Conservation (phyloP, 2,797 vertebrate species). For the Corythornis leucogaster region DNA sequence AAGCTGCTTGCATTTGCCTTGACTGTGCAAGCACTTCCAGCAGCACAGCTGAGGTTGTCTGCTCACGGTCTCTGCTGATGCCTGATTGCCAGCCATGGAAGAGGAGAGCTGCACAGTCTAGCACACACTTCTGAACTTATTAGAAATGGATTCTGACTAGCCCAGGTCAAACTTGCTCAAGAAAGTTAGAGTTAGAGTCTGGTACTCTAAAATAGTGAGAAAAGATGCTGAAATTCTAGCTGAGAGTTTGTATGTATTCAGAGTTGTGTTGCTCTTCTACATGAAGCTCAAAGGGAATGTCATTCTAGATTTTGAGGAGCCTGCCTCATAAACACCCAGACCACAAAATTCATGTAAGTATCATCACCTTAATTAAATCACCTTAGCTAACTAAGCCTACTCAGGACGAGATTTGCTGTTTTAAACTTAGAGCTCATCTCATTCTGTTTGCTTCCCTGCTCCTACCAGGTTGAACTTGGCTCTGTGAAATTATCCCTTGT, state of each 20-base stretch:
- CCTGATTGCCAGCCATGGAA: not conserved
- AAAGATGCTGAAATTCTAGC: not conserved
- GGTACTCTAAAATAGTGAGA: not conserved
- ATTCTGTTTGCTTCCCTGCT: not conserved
- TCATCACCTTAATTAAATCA: not conserved
- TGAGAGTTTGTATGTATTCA: not conserved
- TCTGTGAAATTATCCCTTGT: not conserved
- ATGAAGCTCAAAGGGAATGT: not conserved
- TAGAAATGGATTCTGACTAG: not conserved
- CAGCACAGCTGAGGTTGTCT: not conserved
- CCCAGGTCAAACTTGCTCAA: not conserved
- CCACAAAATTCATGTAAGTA: not conserved
- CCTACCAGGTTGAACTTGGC: not conserved
- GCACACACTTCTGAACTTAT: not conserved
- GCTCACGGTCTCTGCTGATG: not conserved
- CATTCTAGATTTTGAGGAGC: not conserved
- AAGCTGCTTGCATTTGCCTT: not conserved
- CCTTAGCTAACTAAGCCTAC: not conserved
- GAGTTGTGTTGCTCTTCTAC: not conserved
- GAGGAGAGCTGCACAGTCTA: not conserved
- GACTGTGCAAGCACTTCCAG: not conserved
- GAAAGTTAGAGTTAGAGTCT: not conserved
- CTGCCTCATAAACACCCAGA: not conserved
- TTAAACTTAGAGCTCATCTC: not conserved
- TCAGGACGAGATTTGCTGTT: not conserved